Evolutionary conservation across 1,140 invertebrate genomes (phyloP), one percentile per base, ranked within the genome.

Genomic region (Dendroctonus ponderosae): DNA sequence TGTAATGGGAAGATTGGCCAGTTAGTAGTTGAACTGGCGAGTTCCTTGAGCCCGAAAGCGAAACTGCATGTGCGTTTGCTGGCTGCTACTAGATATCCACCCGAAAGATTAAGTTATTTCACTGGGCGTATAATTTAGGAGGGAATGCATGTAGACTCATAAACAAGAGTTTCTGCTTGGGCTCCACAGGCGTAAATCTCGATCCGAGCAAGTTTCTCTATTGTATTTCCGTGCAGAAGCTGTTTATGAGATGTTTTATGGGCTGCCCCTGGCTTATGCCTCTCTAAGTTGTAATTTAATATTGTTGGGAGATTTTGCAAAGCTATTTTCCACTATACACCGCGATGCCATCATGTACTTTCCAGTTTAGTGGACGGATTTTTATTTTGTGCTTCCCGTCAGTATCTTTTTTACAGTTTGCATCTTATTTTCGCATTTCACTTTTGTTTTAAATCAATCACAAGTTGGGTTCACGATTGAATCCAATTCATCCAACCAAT

Each of bases 171-270:
- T 52, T 62, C 53, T 51, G 11, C 39, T 12, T 7, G 39, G 44
- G 40, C 26, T 42, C 41, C 49, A 48, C 60, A 42, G 40, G 60
- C 44, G 50, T 62, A 62, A 62, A 62, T 62, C 60, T 62, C 60
- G 49, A 43, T 7, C 38, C 49, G 40, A 26, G 60, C 60, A 62
- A 62, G 60, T 62, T 62, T 62, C 60, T 62, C 60, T 62, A 62
- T 62, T 62, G 60, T 62, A 62, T 62, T 62, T 62, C 44, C 60
- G 60, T 52, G 60, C 60, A 62, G 60, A 62, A 62, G 60, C 60
- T 53, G 60, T 62, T 62, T 62, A 12, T 62, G 44, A 14, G 38
- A 62, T 62, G 50, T 7, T 62, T 62, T 62, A 62, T 62, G 49
- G 40, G 5, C 49, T 52, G 60, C 60, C 60, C n/a, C 50, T 62